Conservation (phyloP, 1,140 invertebrate species). For the Himalopsyche phryganea region DNA sequence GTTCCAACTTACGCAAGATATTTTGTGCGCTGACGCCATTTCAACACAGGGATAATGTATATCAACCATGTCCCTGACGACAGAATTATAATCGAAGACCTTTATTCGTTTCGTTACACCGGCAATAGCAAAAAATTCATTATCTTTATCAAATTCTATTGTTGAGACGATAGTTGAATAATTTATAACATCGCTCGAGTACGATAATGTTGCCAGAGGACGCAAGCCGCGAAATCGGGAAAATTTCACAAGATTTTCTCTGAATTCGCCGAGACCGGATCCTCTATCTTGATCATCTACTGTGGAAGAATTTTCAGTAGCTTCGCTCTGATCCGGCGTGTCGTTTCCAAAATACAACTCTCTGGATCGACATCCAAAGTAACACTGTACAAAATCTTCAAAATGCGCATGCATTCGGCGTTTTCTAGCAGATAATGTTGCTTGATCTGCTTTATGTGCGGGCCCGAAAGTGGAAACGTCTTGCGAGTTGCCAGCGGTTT, state of each 20-base stretch:
- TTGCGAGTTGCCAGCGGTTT: slow-evolving; percentile 4
- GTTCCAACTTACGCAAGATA: slow-evolving; percentile 94
- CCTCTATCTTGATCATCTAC: slow-evolving; percentile 38
- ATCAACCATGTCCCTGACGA: slow-evolving; percentile 80
- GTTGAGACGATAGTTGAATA: slow-evolving; percentile 93
- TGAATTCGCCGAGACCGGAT: slow-evolving; percentile 73
- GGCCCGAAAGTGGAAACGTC: slow-evolving; percentile 27
- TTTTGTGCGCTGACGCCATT: slow-evolving; percentile 92
- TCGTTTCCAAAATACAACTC: slow-evolving; percentile 61
- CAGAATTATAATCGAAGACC: slow-evolving; percentile 85
- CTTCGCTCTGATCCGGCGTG: slow-evolving; percentile 32
- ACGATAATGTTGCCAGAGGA: slow-evolving; percentile 83
- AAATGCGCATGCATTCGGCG: slow-evolving; percentile 83
- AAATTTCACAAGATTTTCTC: slow-evolving; percentile 85
- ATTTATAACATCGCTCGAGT: slow-evolving; percentile 81
- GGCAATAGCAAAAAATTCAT: slow-evolving; percentile 94
- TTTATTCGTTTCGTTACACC: slow-evolving; percentile 95
- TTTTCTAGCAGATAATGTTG: slow-evolving; percentile 62
- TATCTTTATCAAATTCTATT: slow-evolving; percentile 96
- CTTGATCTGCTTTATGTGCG: slow-evolving; percentile 35
- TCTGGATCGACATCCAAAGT: slow-evolving; percentile 73
- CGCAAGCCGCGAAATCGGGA: slow-evolving; percentile 77
- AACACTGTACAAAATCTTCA: slow-evolving; percentile 86
- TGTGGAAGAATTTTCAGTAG: slow-evolving; percentile 36
- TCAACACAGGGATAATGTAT: slow-evolving; percentile 91